Evolutionary conservation across 2,113 vertebrate genomes (phyloP), one percentile per base, ranked within the genome.

Genomic region (Pogona vitticeps): DNA sequence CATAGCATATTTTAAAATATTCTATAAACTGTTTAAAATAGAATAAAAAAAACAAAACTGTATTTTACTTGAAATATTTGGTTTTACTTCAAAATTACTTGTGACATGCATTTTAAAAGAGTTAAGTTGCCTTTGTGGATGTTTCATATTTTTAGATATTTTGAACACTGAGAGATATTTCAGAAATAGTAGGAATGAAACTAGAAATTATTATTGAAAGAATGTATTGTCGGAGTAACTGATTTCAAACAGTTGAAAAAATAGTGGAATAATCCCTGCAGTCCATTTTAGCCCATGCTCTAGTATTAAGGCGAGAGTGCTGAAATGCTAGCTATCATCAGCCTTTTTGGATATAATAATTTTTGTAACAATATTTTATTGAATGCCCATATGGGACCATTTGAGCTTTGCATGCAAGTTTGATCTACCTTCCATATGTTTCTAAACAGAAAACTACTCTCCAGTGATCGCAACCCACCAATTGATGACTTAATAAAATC

Each of bases 401-500:
- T 73, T 65, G 38, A 79, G n/a, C n/a, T 52, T 59, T 0, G 28
- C 3, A 81, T 2, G 28, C 81, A 71, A 83, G 26, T 71, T 28
- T 65, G 84, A 0, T 31, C 73, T 90, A 23, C 80, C 79, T 92
- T 86, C 3, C 26, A 38, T 56, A 46, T 89, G 87, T 94, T 90
- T 88, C 20, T 85, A 26, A 79, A 65, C 87, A 99, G 99, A 96
- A 99, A 99, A 91, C 97, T 99, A 95, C 97, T 99, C 89, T 99
- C 98, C 91, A 99, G 99, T 94, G 99, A 99, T 95, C 98, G 99
- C 87, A 99, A 99, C 90, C 99, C 99, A 93, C 99, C 99, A 80
- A 99, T 99, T 71, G 98, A 99, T 33, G 99, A 99, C 93, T 97
- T 99, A 93, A 99, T 99, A 93, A 98, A 99, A 94, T 99, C 98